phyloP scores from a whole-genome alignment of 2,113 vertebrate genomes.

The Dicrurus megarhynchus region DNA sequence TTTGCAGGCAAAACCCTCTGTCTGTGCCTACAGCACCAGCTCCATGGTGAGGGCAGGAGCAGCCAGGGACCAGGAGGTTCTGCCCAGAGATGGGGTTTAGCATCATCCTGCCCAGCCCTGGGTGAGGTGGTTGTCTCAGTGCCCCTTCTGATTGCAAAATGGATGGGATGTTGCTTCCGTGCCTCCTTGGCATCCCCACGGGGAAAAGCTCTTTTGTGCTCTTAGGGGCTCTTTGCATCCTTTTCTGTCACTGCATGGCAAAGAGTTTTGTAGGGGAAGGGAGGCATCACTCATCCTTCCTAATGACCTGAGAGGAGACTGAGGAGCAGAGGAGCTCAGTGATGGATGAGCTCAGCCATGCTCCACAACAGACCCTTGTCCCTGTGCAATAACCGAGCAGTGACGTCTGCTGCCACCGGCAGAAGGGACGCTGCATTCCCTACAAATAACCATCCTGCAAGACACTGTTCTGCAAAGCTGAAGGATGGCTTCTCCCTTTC shows the following conservation, averaged over 20 bases:
- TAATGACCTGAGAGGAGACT: not conserved
- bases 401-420: not conserved
- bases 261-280: not conserved
- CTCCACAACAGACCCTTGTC: not conserved
- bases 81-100: not conserved
- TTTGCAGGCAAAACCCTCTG: not conserved
- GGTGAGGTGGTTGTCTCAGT: not conserved
- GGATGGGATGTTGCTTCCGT: not conserved
- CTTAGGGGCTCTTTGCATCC: not conserved
- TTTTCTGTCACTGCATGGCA: not conserved
- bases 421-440: not conserved
- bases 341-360: constrained; percentile 37
- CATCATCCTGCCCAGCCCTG: not conserved
- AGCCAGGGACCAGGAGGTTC: not conserved
- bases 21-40: fast-evolving
- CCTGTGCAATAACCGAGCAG: not conserved
- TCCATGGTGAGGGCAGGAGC: not conserved
- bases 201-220: not conserved
- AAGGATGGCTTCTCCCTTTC: not conserved
- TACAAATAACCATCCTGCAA: not conserved
- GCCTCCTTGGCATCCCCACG: fast-evolving
- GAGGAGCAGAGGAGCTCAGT: not conserved
- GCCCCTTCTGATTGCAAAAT: not conserved
- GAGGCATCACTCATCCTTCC: constrained; percentile 11
- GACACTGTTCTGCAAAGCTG: not conserved